Evolutionary conservation across 2,113 vertebrate species (phyloP).

Genomic region (Ammospiza caudacuta): DNA sequence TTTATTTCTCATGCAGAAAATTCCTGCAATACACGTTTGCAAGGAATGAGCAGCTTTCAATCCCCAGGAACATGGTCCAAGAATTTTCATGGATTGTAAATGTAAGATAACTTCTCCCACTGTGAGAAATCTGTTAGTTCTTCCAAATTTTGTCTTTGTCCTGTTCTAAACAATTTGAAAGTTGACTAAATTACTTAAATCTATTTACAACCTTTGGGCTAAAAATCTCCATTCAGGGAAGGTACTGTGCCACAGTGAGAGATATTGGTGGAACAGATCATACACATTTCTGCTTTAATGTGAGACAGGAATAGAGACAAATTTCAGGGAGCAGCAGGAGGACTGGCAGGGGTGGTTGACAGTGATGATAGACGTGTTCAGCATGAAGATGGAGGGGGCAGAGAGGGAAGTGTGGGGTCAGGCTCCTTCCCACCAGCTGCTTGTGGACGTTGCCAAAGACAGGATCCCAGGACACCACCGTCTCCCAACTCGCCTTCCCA

Average conservation of each 20-base stretch:
- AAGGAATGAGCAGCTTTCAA: neutral
- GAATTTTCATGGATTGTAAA: neutral
- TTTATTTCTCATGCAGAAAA: neutral
- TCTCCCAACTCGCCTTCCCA: neutral
- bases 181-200: neutral
- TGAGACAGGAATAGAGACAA: neutral
- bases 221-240: neutral
- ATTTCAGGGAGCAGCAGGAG: neutral
- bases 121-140: neutral
- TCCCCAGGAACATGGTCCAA: neutral
- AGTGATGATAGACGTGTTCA: accelerated
- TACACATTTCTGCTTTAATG: neutral
- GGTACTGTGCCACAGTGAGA: neutral
- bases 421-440: neutral
- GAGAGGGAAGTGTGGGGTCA: neutral
- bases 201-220: neutral
- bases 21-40: neutral
- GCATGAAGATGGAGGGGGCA: neutral
- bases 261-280: neutral
- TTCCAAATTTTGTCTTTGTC: neutral
- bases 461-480: neutral
- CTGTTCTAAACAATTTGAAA: neutral
- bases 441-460: neutral
- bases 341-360: neutral
- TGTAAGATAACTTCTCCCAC: neutral